Percentiles rank a stretch among this genome's conserved stretches.
These are phyloP conservation scores for Delichon dasypus DNA, from an alignment of 2,797 vertebrate species.

Conservation along the genomic window DNA sequence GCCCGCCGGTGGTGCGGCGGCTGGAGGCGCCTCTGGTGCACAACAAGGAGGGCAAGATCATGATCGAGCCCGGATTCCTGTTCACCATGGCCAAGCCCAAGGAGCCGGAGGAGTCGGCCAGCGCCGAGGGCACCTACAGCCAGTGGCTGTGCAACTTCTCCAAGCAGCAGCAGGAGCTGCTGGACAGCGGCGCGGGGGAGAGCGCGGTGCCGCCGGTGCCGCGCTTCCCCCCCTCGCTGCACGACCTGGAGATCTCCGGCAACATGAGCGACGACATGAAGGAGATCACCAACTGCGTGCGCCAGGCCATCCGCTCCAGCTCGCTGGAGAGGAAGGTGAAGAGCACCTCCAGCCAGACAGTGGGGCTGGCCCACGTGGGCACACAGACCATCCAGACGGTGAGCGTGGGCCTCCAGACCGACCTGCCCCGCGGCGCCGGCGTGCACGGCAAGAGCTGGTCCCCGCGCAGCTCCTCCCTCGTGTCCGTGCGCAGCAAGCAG, in stretches of 20 bases:
- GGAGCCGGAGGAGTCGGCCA: conserved; percentile 61
- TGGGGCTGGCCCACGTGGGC: conserved; percentile 82
- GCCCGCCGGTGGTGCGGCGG: conserved; percentile 89
- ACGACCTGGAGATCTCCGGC: conserved; percentile 89
- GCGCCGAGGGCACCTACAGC: conserved; percentile 82
- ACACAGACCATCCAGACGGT: conserved; percentile 89
- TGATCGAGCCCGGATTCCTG: conserved; percentile 80
- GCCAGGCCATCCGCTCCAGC: conserved; percentile 95
- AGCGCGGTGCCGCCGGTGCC: conserved; percentile 65
- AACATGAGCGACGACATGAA: conserved; percentile 99
- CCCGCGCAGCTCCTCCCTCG: conserved; percentile 86
- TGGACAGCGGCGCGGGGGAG: conserved; percentile 79
- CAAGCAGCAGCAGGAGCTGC: conserved; percentile 86
- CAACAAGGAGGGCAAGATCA: conserved; percentile 77
- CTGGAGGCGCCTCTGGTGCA: conserved; percentile 80
- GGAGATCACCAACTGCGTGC: conserved; percentile 98
- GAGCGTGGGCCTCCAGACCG: conserved; percentile 92
- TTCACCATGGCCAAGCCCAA: conserved; percentile 77
- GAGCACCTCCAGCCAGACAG: conserved; percentile 87
- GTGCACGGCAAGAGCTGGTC: conserved; percentile 92
- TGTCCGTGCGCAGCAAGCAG: conserved; percentile 90
- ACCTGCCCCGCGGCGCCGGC: conserved; percentile 75
- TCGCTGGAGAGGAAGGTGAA: conserved; percentile 94
- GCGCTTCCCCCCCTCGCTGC: conserved; percentile 80
- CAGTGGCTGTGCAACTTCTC: conserved; percentile 95